Base-by-base conservation (phyloP, 2,888 invertebrate genomes). In the Hydrotaea cyrtoneurina region DNA sequence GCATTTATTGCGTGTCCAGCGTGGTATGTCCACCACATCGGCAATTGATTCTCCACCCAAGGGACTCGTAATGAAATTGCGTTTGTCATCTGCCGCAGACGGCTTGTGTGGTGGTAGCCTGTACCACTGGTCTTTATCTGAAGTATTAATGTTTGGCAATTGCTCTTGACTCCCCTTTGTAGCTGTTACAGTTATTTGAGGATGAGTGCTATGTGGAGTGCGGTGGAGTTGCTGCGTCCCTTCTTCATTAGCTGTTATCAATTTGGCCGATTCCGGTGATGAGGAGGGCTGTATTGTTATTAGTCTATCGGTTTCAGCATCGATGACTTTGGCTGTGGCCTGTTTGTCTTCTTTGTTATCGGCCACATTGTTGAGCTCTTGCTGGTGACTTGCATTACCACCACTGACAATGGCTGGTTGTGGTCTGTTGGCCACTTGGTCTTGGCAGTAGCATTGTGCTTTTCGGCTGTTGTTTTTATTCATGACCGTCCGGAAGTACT, bases 51-150 rank as follows among this genome's bases (percentile, higher is more conserved):
- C 31, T 57, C 17, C 21, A 31, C 59, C 50, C 46, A 72, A 50
- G 3, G 59, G 78, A 15, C 62, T 62, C 5, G 19, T 71, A 36
- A 64, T 62, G 57, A 17, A 46, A 53, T 17, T 74, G 5, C 1
- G 39, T 39, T 39, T 39, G 1, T 39, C 11, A 13, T 39, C 7
- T 10, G 39, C 39, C 13, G 80, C 19, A 85, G 82, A 72, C 86
- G 80, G 1, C n/a, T n/a, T n/a, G n/a, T n/a, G n/a, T n/a, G n/a
- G n/a, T n/a, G n/a, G n/a, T n/a, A n/a, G n/a, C n/a, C n/a, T n/a
- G n/a, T n/a, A n/a, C n/a, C n/a, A n/a, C n/a, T n/a, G n/a, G n/a
- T n/a, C n/a, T n/a, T 66, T 43, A 53, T 39, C 23, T 31, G 7
- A 69, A 76, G 19, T 50, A 31, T 53, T 64, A 72, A 66, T 71